Base-by-base conservation (phyloP, 1,140 invertebrate genomes). In the Gyrodactylus bullatarudis region DNA sequence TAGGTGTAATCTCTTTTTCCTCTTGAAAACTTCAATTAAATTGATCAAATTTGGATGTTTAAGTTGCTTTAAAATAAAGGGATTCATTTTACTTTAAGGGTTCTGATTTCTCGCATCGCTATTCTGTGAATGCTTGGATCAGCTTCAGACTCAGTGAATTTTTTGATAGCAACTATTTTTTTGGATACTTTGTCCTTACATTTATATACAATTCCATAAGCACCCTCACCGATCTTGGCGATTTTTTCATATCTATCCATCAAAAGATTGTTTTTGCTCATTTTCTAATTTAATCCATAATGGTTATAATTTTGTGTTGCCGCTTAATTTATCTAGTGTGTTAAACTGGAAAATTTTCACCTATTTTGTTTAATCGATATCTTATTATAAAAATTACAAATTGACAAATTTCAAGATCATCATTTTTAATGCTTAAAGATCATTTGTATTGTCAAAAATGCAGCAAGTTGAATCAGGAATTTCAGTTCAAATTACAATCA, bases 211-310 rank as follows among this genome's bases (percentile, higher is more conserved):
- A 96, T 86, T 8, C 94, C 94, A 81, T 99, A 98, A 68, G 90
- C 94, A 73, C 94, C 94, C 83, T 98, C 94, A 74, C 94, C 94
- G 34, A 99, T 87, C 78, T 94, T 92, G 68, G 85, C 87, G 21
- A 98, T 82, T 81, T 91, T 92, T 81, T 99, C 94, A 83, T 98
- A 98, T 74, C 92, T 87, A 81, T 99, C 94, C 92, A 98, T 96
- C 2, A 24, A 71, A 24, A 54, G n/a, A 54, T 54, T 54, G n/a
- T 8, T 16, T n/a, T 54, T 54, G 8, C n/a, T 54, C 34, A 54
- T 54, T 16, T 54, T 54, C n/a, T n/a, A n/a, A n/a, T n/a, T n/a
- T n/a, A n/a, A n/a, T n/a, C n/a, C n/a, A n/a, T n/a, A n/a, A n/a
- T n/a, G n/a, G n/a, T n/a, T n/a, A n/a, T n/a, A n/a, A n/a, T n/a